phyloP scores from a whole-genome alignment of 2,113 vertebrate genomes.

The Thomomys bottae region DNA sequence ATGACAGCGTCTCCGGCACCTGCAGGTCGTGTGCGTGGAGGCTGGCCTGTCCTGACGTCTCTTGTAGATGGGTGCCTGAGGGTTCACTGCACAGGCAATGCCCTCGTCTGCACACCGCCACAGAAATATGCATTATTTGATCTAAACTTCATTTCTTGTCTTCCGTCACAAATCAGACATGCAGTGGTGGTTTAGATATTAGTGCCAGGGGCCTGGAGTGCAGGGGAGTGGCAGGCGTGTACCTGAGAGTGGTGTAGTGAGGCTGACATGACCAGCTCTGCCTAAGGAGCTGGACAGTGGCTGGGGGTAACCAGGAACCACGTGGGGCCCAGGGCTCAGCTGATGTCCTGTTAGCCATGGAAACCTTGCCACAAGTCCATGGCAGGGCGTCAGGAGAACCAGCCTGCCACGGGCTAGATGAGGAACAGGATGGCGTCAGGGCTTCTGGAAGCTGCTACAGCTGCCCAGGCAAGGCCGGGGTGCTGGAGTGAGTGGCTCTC shows the following conservation, averaged over 20 bases:
- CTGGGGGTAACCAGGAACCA: too few relatives aligned
- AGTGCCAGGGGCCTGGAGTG: fast-evolving
- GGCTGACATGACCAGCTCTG: background rate
- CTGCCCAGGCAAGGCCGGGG: background rate
- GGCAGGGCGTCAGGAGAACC: background rate
- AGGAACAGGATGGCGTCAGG: fast-evolving
- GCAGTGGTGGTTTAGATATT: background rate
- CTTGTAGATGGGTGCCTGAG: background rate
- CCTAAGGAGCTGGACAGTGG: too few relatives aligned
- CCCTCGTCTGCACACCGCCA: background rate
- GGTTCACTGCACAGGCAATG: fast-evolving
- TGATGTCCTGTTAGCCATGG: background rate
- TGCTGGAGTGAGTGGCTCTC: too few relatives aligned
- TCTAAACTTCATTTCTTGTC: background rate
- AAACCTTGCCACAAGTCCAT: background rate
- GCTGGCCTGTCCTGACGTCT: too few relatives aligned
- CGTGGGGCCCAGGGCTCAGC: too few relatives aligned
- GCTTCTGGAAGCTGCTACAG: fast-evolving
- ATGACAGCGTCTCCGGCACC: fast-evolving
- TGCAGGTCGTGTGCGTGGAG: too few relatives aligned
- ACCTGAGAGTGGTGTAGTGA: fast-evolving
- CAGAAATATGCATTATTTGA: fast-evolving
- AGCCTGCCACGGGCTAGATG: background rate
- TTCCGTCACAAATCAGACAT: fast-evolving
- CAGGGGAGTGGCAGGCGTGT: background rate